Percentiles rank a stretch among this genome's conserved stretches.
Conservation (phyloP, 2,113 vertebrate species). For the Thermophis baileyi region DNA sequence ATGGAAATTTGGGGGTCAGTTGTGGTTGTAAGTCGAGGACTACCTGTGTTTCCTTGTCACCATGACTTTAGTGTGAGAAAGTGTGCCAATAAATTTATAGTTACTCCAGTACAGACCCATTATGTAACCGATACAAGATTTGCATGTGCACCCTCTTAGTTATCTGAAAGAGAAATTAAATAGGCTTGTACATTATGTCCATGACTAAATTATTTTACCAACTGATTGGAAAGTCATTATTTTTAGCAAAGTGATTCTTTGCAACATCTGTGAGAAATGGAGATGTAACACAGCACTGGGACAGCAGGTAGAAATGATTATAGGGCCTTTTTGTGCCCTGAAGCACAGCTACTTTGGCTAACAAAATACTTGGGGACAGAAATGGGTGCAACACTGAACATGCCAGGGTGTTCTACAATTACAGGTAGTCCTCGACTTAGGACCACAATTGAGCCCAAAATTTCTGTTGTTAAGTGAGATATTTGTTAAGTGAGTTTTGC, state of each 20-base stretch:
- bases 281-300: not conserved
- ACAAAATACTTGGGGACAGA: not conserved
- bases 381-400: not conserved
- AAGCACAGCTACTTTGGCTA: not conserved
- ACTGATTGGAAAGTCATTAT: not conserved
- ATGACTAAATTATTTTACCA: not conserved
- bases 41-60: not conserved
- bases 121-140: not conserved
- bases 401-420: not conserved
- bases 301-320: not conserved
- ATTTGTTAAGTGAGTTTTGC: no score
- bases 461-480: no score
- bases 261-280: no score
- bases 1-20: no score
- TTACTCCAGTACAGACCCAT: not conserved
- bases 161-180: not conserved
- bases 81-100: no score
- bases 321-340: no score
- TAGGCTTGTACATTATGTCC: not conserved
- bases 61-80: not conserved
- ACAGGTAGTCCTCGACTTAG: no score
- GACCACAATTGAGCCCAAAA: no score
- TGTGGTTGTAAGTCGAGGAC: no score
- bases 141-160: not conserved
- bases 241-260: not conserved